Evolutionary conservation across 2,888 invertebrate species (phyloP).

Genomic region (Pachliopta kotzebuea): DNA sequence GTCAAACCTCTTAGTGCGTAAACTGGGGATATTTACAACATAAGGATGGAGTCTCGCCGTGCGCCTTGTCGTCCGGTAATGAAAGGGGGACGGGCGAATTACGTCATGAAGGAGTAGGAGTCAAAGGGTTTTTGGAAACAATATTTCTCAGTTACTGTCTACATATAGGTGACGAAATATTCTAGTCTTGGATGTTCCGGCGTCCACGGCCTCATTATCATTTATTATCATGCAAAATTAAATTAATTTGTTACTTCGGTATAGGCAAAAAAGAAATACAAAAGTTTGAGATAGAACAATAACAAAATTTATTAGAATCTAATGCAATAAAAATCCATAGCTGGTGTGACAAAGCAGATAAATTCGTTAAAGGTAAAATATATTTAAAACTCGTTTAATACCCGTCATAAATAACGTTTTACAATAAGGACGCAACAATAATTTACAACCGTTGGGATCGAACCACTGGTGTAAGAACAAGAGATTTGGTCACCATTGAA

Average conservation of each 20-base stretch:
- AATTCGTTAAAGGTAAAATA: conserved; percentile 20
- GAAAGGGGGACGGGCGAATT: no score
- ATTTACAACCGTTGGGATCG: conserved; percentile 24
- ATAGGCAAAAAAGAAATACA: background rate
- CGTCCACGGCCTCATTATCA: no score
- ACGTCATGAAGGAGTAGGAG: no score
- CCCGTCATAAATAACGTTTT: conserved; percentile 22
- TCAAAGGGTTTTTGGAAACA: no score
- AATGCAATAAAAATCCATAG: conserved; percentile 26
- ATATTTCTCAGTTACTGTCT: no score
- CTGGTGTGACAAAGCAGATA: conserved; percentile 29
- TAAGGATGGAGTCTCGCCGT: no score
- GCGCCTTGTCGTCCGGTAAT: no score
- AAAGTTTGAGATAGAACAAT: conserved; percentile 9
- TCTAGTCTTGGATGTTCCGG: no score
- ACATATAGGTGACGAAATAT: no score
- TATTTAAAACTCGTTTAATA: conserved; percentile 21
- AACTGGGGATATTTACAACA: no score
- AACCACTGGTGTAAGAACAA: conserved; percentile 6
- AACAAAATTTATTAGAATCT: conserved; percentile 18
- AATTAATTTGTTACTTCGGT: background rate
- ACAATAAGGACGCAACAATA: conserved; percentile 26
- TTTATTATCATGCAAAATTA: no score
- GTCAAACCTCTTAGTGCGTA: no score
- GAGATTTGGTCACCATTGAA: conserved; percentile 19